phyloP scores from a whole-genome alignment of 2,797 vertebrate genomes.

The Potorous gilbertii region DNA sequence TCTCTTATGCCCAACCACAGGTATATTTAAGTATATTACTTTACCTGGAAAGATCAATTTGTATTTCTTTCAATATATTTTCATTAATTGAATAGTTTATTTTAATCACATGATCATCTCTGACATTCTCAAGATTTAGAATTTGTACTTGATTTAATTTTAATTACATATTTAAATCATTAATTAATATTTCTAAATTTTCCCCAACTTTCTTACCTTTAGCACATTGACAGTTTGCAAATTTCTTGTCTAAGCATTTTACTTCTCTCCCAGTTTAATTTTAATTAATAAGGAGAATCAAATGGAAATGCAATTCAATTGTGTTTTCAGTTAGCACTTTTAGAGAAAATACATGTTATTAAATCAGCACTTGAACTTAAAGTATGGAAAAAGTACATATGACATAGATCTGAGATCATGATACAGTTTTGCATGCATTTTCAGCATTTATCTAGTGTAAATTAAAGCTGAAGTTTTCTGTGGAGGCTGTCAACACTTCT shows the following conservation, averaged over 20 bases:
- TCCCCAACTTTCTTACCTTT: slow-evolving; percentile 21
- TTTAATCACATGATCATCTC: slow-evolving; percentile 37
- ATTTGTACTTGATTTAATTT: not conserved
- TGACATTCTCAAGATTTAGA: not conserved
- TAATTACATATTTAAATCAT: not conserved
- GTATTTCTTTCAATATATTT: slow-evolving; percentile 21
- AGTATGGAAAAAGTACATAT: not conserved
- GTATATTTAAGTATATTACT: not conserved
- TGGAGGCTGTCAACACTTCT: not conserved
- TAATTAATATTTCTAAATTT: slow-evolving; percentile 27
- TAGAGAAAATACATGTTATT: not conserved
- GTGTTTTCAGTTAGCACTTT: slow-evolving; percentile 42
- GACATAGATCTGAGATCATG: not conserved
- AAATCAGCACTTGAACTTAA: slow-evolving; percentile 28
- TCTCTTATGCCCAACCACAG: not conserved
- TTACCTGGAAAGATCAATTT: slow-evolving; percentile 15
- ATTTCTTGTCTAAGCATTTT: slow-evolving; percentile 13
- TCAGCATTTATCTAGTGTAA: slow-evolving; percentile 7
- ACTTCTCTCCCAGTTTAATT: not conserved
- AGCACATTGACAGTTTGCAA: slow-evolving; percentile 22
- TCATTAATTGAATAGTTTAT: slow-evolving; percentile 23
- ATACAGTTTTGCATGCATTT: slow-evolving; percentile 11
- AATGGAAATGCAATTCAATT: slow-evolving; percentile 16
- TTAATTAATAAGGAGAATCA: not conserved
- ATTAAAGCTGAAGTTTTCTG: not conserved